Base-by-base conservation (phyloP, 2,888 invertebrate species). In the Trissolcus japonicus region DNA sequence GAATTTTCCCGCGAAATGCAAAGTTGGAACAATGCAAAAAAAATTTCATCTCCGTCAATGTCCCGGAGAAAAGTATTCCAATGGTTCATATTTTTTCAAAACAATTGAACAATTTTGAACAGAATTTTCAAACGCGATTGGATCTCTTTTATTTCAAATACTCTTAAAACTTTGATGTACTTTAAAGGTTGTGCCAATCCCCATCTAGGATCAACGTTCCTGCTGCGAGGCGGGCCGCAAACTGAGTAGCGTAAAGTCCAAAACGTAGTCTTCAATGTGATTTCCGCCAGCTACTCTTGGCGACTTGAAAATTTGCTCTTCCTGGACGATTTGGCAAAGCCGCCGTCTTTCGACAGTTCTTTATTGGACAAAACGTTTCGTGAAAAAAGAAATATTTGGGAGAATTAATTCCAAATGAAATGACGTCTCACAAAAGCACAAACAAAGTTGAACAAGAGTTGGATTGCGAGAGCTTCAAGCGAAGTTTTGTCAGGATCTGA, bases 211-310 rank as follows among this genome's bases (percentile, higher is more conserved):
- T 96, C 96, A 80, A 96, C 98, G 16, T 94, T 98, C 51, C 89
- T 98, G 2, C 89, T 99, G 1, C 92, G 97, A n/a, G 98, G 98
- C 0, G 91, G 91, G 1, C 92, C 92, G 0, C 90, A 92, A 0
- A 89, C 91, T 66, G 97, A 98, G 86, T 90, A 98, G 6, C 91
- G 93, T 9, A 92, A 94, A 85, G 93, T 98, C 0, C 98, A 98
- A 87, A 93, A 93, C 82, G 95, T 98, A 0, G 93, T 95, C 0
- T 93, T 93, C 56, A 94, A 95, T 85, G 92, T 97, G 91, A 91
- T 97, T 0, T 94, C 95, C 75, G 93, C 95, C 0, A 93, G 94
- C 43, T 98, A 98, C 88, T 98, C 98, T 83, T 96, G 97, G 94
- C 93, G 95, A 57, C 90, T 98, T 53, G 99, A 99, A 89, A 94